Conservation (phyloP, 2,113 vertebrate genomes). For the Boleophthalmus pectinirostris region DNA sequence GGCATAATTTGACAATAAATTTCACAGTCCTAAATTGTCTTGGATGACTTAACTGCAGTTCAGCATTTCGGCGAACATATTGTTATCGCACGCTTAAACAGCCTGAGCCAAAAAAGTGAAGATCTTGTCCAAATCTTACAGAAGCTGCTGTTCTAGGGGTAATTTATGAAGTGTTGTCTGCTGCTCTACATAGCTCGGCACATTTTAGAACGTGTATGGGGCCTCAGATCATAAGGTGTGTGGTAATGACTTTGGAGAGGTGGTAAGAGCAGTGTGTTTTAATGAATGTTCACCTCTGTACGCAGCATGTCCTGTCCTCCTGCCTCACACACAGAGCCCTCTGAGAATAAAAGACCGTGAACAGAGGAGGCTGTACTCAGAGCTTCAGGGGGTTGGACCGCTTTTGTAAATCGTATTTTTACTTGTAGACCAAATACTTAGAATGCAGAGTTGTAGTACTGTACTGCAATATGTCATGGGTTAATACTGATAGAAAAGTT, state of each 20-base stretch:
- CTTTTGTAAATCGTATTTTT: neutral
- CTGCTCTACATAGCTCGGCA: slow-evolving; percentile 35
- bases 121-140: slow-evolving; percentile 48
- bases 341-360: slow-evolving; percentile 40
- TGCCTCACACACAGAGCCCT: slow-evolving; percentile 29
- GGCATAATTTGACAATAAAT: slow-evolving; percentile 45
- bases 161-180: slow-evolving; percentile 49
- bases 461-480: too few relatives aligned
- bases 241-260: slow-evolving; percentile 20
- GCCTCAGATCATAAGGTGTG: slow-evolving; percentile 19
- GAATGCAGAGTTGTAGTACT: too few relatives aligned
- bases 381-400: neutral
- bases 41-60: slow-evolving; percentile 44
- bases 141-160: slow-evolving; percentile 36
- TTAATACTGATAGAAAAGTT: too few relatives aligned
- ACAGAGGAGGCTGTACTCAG: slow-evolving; percentile 13
- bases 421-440: neutral
- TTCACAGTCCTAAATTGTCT: slow-evolving; percentile 48
- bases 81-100: slow-evolving; percentile 46
- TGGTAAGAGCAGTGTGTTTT: slow-evolving; percentile 19
- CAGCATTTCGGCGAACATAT: slow-evolving; percentile 44
- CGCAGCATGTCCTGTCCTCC: slow-evolving; percentile 9
- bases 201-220: slow-evolving; percentile 40
- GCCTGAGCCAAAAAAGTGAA: slow-evolving; percentile 50
- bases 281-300: slow-evolving; percentile 22